Base-by-base conservation (phyloP, 1,140 invertebrate species). In the Pachypeltis micranthus region DNA sequence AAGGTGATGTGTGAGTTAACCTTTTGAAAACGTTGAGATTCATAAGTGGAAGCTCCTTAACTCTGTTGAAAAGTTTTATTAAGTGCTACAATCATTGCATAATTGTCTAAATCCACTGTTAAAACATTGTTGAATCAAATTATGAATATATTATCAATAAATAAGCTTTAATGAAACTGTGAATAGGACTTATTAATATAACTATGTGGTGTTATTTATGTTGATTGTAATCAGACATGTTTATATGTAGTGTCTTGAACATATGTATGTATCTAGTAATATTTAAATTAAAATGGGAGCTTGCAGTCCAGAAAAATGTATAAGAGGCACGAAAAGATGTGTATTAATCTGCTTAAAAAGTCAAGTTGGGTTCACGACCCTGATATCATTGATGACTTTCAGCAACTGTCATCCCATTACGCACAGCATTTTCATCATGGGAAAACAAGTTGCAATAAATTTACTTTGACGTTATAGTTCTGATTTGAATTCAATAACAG, bases 151-250 rank as follows among this genome's bases (percentile, higher is more conserved):
- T 39, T 39, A 51, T 51, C 12, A 51, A 26, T 59, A 59, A 59
- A 59, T 59, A 59, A 28, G 57, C 24, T 26, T 59, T 59, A 59
- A 31, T 23, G 19, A 59, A 59, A 59, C 47, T 51, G 47, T 51
- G 47, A 51, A 51, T 51, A 51, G 47, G 19, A 51, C 23, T 51
- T 39, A 16, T 10, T 10, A 39, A 7, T 51, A 51, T 51, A 51
- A 51, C 12, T 51, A 21, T 51, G 47, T 51, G 23, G 47, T 51
- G 23, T 51, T 16, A 51, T 51, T 51, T 51, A 51, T 51, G 47
- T 51, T 51, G 47, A 51, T 51, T 51, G 47, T 51, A 51, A 51
- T 51, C 47, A 4, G 47, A 51, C 12, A 21, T 51, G 47, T 14
- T 10, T 51, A 21, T 51, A 51, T 21, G 47, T 51, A 51, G 47